A percentile compares a stretch with the other conserved stretches of the same genome.
Evolutionary conservation across 2,113 vertebrate genomes (phyloP).

Genomic region (Cyprinus carpio): DNA sequence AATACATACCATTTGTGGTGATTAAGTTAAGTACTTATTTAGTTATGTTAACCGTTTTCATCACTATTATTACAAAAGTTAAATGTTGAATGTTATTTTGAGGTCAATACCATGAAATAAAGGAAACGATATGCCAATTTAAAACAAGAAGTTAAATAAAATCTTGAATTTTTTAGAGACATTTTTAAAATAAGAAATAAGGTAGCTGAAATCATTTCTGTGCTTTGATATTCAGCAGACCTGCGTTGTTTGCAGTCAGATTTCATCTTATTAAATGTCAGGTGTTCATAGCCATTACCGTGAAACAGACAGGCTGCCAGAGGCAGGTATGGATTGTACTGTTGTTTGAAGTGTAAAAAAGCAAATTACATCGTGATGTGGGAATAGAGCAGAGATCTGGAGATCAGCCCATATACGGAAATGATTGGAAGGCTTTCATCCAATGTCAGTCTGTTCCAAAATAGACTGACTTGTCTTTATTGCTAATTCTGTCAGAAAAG

Average conservation of each 20-base stretch:
- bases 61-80: neutral
- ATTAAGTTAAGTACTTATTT: neutral
- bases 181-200: neutral
- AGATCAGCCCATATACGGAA: neutral
- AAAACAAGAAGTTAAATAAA: neutral
- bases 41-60: neutral
- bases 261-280: slow-evolving; percentile 38
- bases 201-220: neutral
- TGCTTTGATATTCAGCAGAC: slow-evolving; percentile 10
- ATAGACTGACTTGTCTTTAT: slow-evolving; percentile 18
- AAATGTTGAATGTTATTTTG: neutral
- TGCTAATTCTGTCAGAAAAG: neutral
- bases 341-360: slow-evolving; percentile 27
- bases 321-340: neutral
- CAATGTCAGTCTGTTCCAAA: neutral
- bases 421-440: slow-evolving; percentile 26
- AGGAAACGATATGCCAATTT: neutral
- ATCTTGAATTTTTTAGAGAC: neutral
- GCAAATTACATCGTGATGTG: slow-evolving; percentile 11
- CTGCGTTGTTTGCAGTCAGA: slow-evolving; percentile 2
- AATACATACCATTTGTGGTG: neutral
- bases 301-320: neutral
- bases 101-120: neutral
- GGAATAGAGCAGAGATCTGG: slow-evolving; percentile 7
- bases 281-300: slow-evolving; percentile 4